phyloP scores from a whole-genome alignment of 1,140 invertebrate species.

The Papilio glaucus region DNA sequence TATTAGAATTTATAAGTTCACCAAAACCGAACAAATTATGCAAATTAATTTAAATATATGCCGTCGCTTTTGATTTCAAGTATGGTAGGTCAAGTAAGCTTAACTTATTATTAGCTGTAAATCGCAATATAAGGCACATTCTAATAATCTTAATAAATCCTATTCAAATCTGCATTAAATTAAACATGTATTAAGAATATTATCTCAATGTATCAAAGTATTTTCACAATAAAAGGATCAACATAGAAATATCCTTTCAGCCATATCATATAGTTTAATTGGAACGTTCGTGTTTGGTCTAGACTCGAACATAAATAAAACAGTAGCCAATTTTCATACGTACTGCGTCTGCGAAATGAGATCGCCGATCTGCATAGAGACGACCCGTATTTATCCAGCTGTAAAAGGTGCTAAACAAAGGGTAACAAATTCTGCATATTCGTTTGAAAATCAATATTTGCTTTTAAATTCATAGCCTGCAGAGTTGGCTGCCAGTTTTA shows the following conservation, averaged over 20 bases:
- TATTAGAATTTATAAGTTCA: no score
- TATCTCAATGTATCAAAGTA: constrained; percentile 1
- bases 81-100: no score
- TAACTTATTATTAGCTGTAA: no score
- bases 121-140: no score
- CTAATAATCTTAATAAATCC: no score
- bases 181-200: no score
- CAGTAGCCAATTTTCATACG: constrained; percentile 30
- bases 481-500: constrained; percentile 3
- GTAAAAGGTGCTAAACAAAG: constrained; percentile 26
- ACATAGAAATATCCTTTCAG: not conserved
- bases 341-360: constrained; percentile 28
- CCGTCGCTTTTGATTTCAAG: no score
- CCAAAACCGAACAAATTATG: no score
- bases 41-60: no score
- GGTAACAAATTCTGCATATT: constrained; percentile 17
- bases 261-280: constrained; percentile 18
- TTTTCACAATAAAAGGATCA: not conserved
- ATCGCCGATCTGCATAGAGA: constrained; percentile 30
- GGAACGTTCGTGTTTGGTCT: constrained; percentile 23
- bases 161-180: not conserved
- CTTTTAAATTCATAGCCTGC: constrained; percentile 1
- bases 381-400: constrained; percentile 29
- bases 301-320: constrained; percentile 32
- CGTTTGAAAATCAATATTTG: constrained; percentile 22